Base-by-base conservation (phyloP, 1,140 invertebrate species). In the Leptonema lineaticorne region DNA sequence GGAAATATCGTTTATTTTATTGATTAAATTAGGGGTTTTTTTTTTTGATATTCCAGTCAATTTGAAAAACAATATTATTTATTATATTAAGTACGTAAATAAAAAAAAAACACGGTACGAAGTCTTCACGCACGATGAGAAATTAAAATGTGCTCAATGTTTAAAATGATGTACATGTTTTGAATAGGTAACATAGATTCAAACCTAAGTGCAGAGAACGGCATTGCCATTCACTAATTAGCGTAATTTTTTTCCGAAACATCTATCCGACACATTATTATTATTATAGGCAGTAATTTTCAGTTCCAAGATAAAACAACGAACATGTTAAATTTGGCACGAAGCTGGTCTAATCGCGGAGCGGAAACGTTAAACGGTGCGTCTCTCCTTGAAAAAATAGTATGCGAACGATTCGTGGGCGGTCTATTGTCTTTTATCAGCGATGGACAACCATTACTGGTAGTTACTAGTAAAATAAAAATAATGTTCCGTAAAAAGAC, bases 301-400 rank as follows among this genome's bases (percentile, higher is more conserved):
- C 20, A 53, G 50, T 24, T 41, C 20, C 8, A 53, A 53, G 20
- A 26, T 53, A 53, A 22, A 53, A 22, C 18, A 53, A 53, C 50
- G 22, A 53, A 26, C 50, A 26, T 8, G 50, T 53, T 26, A 53
- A 53, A 53, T 53, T 53, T 53, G 50, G 50, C 50, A 53, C 50
- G 22, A 53, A 26, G 20, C 20, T 48, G 24, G 53, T 18, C 26
- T 59, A 59, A 59, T 59, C 57, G 28, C 28, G 9, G 18, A 59
- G 57, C 57, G 57, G 57, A 59, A 59, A 30, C 20, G n/a, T 26
- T 27, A 26, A n/a, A n/a, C 28, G 28, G 46, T 22, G 20, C n/a
- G 26, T 24, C 4, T 59, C 28, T 59, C 57, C 57, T 59, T 59
- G 57, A 28, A 59, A 22, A 59, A 59, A 53, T 22, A 8, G 50